Evolutionary conservation across 1,140 invertebrate genomes (phyloP), one percentile per base, ranked within the genome.

Genomic region (Brevipalpus yothersi): DNA sequence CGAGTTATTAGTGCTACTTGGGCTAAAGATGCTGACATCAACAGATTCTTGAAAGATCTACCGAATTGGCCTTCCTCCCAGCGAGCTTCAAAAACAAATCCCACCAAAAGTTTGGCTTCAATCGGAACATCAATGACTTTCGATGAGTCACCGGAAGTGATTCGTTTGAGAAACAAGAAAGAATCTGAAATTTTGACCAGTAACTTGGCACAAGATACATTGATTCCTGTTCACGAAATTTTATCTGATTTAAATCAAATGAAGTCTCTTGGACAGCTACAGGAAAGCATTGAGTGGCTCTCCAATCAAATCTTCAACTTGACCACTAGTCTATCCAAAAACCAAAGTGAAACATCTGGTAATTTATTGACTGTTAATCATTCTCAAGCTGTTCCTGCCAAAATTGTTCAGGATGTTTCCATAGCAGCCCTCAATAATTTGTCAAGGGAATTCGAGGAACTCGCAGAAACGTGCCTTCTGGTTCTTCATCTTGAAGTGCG

Each of bases 1-100:
- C 72, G 80, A 56, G 80, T 89, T 41, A 82, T 88, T 60, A 89
- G 85, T 67, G 84, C 86, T 8, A 80, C 82, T 39, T 94, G 90
- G 90, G 77, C 90, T 1, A 86, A 88, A 63, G 90, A 95, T 72
- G 86, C 90, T 64, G 90, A 95, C 69, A 93, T 95, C 59, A 88
- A 81, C 69, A 73, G 87, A 62, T 88, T 91, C 72, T 77, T 86
- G 61, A 84, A 84, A 78, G 83, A 83, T 12, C 71, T 87, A 40
- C 84, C 84, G 1, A 87, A 85, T 68, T 88, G 84, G 84, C 75
- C 77, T 45, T 84, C 70, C 78, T 72, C 51, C 10, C 56, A 57
- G n/a, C 23, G 21, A 31, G 12, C 23, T 11, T 31, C 15, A 8
- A 13, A 31, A 31, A 21, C 15, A 39, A 21, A 23, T 10, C 19